Conservation (phyloP, 2,888 invertebrate species). For the Griposia aprilina region DNA sequence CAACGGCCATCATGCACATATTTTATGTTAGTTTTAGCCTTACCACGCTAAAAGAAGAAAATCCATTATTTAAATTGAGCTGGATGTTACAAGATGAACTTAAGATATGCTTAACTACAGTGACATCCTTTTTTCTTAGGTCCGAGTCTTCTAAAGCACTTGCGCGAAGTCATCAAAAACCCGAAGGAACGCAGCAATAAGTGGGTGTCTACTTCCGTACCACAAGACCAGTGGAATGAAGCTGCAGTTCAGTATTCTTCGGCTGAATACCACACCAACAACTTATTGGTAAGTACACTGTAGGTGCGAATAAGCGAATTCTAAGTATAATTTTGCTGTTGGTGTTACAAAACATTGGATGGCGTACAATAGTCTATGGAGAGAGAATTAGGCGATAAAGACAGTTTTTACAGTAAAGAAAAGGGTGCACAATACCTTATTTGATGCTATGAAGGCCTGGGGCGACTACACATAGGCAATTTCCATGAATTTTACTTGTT, state of each 20-base stretch:
- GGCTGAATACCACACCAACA: slow-evolving; percentile 96
- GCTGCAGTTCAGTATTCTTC: slow-evolving; percentile 91
- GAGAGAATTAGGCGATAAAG: too few species aligned
- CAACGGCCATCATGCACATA: too few species aligned
- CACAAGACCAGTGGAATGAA: slow-evolving; percentile 91
- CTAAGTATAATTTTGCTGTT: too few species aligned
- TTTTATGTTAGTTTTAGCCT: too few species aligned
- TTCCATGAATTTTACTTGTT: too few species aligned
- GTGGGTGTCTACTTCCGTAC: slow-evolving; percentile 96
- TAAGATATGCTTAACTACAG: not conserved
- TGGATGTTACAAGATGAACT: not conserved
- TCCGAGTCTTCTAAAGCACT: slow-evolving; percentile 90
- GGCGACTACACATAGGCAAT: too few species aligned
- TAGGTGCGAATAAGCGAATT: too few species aligned
- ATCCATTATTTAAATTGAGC: not conserved
- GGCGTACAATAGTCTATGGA: too few species aligned
- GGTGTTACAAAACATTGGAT: too few species aligned
- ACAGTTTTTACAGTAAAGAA: too few species aligned
- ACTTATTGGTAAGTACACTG: slow-evolving; percentile 90
- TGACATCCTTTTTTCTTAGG: slow-evolving; percentile 76
- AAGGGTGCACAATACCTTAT: too few species aligned
- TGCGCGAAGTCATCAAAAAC: slow-evolving; percentile 91
- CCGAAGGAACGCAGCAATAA: slow-evolving; percentile 92
- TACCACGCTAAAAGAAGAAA: not conserved
- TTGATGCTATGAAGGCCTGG: too few species aligned